Evolutionary conservation across 2,888 invertebrate species (phyloP).

Genomic region (Orchestes rusci): DNA sequence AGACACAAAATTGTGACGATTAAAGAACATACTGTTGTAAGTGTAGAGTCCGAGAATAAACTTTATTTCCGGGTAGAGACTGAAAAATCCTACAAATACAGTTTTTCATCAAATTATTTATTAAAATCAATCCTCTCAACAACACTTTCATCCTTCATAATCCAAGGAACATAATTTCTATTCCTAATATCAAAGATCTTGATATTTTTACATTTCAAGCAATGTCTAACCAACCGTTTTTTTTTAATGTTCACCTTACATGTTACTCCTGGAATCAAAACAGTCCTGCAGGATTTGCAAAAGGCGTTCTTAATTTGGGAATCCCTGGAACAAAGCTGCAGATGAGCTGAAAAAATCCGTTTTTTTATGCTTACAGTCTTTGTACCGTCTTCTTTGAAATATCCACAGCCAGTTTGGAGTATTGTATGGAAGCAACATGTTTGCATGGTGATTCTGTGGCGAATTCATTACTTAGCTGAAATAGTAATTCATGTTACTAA

Average conservation of each 20-base stretch:
- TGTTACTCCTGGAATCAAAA: constrained; percentile 48
- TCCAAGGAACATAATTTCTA: constrained; percentile 43
- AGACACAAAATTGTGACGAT: too few relatives aligned
- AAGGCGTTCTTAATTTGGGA: constrained; percentile 48
- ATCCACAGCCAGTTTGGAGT: constrained; percentile 37
- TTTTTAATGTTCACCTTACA: constrained; percentile 46
- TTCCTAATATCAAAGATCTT: constrained; percentile 42
- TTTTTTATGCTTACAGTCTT: constrained; percentile 37
- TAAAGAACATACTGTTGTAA: too few relatives aligned
- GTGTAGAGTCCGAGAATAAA: too few relatives aligned
- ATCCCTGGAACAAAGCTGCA: constrained; percentile 40
- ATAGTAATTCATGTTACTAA: too few relatives aligned
- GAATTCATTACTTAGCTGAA: constrained; percentile 31
- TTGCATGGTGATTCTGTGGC: constrained; percentile 27
- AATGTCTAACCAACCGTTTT: constrained; percentile 45
- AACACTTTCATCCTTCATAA: constrained; percentile 42
- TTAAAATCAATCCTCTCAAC: constrained; percentile 43
- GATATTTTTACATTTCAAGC: constrained; percentile 40
- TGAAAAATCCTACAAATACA: neutral
- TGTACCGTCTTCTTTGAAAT: constrained; percentile 41
- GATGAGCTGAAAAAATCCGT: neutral
- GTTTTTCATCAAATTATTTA: too few relatives aligned
- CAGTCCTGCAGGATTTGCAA: constrained; percentile 48
- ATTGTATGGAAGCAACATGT: constrained; percentile 32
- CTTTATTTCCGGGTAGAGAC: too few relatives aligned